Base-by-base conservation (phyloP, 2,113 vertebrate species). In the Leucopternis melanops region DNA sequence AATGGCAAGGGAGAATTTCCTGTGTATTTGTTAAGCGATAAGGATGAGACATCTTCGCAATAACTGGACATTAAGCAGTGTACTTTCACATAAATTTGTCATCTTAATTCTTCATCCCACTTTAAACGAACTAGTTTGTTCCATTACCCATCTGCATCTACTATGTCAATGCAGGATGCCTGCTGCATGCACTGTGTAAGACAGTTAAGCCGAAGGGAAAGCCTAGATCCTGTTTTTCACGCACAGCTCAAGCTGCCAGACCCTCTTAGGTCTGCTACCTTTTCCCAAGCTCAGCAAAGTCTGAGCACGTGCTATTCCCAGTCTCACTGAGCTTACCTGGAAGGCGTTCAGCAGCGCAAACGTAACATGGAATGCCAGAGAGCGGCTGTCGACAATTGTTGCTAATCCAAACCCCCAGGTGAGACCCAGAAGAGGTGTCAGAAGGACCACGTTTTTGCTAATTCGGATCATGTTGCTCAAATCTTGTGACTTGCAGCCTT, bases 341-440 rank as follows among this genome's bases (percentile, higher is more conserved):
- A 99, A 98, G 86, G 98, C 98, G 2, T 99, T 99, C 81, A 99
- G 98, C 59, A 99, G 69, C 0, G 98, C 97, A 50, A 99, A 99
- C 4, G 97, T 79, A 20, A 98, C 5, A 2, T 99, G 98, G 92
- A 98, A 96, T 1, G 67, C 55, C 90, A 97, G 96, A 5, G 38
- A 50, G 59, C 0, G n/a, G 5, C 78, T 97, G 95, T 85, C 23
- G 0, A 86, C 19, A 8, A 99, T 96, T 0, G 98, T 98, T 11
- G 98, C 98, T 49, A 99, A 94, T 79, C 99, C 99, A 90, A 99
- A 98, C 32, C 97, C 97, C 99, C 99, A 99, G 20, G 99, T 99
- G 47, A 99, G 97, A 67, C 99, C 99, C 87, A 99, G 97, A 61
- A 99, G 86, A 36, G 99, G 99, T 4, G 98, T 99, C 85, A 99